Evolutionary conservation across 2,113 vertebrate genomes (phyloP), one percentile per base, ranked within the genome.

Genomic region (Hypanus sabinus): DNA sequence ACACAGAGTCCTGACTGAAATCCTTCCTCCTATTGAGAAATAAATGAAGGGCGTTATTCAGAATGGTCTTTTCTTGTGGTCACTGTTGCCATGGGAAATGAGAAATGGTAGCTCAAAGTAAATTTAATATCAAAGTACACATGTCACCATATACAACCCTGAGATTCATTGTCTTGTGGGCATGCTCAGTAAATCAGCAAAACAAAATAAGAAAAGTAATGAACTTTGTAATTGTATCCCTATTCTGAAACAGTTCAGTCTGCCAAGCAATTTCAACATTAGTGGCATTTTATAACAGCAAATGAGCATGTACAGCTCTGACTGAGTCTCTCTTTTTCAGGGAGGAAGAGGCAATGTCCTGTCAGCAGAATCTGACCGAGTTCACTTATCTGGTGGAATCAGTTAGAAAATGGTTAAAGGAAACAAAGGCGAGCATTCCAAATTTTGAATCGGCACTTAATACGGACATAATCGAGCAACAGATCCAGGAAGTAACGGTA

Each of bases 371-470:
- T 20, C 94, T 98, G 95, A 96, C 97, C 0, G 96, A 96, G 20
- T 98, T 98, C 96, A 96, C 96, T 94, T 96, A 95, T 94, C 94
- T 97, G 94, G 96, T 97, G 0, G 95, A 95, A 0, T 94, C 97
- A 91, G 73, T 98, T 94, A 96, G 97, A 95, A 97, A 98, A 95
- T 99, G 99, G 99, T 96, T 99, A 79, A 98, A 97, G 96, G 97
- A 98, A 68, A 96, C 95, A 0, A 98, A 99, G 96, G 97, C 97
- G 73, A 98, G 96, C 95, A 95, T 99, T 94, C 97, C 97, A 0
- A 46, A 96, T 38, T 95, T 97, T 20, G 98, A 98, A 95, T 96
- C 97, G 95, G 97, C 95, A 95, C 95, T 97, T 94, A 97, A 96
- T 96, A 97, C 97, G 0, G 97, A 98, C 94, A 97, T 97, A 57